Conservation (phyloP, 2,113 vertebrate genomes). For the Phalacrocorax carbo region DNA sequence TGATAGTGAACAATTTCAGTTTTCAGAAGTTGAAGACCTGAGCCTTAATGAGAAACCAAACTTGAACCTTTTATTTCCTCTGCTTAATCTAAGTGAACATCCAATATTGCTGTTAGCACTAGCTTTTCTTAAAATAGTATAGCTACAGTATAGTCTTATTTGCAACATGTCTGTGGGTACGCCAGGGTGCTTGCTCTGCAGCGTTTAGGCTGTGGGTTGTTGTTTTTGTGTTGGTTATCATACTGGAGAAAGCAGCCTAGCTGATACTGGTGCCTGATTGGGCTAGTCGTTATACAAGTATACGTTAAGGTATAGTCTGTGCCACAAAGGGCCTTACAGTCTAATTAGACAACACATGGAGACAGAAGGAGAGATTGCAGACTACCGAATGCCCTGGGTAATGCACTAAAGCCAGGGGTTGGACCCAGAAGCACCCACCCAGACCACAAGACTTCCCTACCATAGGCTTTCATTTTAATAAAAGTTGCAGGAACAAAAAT, state of each 20-base stretch:
- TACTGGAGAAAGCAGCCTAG: background rate
- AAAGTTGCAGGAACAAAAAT: background rate
- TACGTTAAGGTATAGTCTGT: background rate
- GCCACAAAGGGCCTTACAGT: background rate
- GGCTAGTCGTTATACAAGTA: background rate
- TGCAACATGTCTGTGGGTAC: rapidly evolving
- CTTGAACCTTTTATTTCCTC: background rate
- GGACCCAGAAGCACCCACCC: background rate
- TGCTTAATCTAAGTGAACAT: background rate
- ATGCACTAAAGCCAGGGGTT: background rate
- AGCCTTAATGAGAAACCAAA: background rate
- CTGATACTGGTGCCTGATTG: background rate
- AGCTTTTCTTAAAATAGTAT: background rate
- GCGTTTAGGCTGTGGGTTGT: background rate
- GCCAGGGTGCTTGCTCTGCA: background rate
- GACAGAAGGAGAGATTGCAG: background rate
- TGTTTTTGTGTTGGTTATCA: background rate
- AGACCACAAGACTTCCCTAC: background rate
- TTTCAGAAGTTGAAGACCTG: background rate
- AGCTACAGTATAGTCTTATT: background rate
- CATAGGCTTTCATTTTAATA: background rate
- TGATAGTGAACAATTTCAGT: background rate
- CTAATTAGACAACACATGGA: background rate
- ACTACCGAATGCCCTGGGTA: background rate
- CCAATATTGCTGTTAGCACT: background rate